Evolutionary conservation across 2,888 invertebrate species (phyloP).

Genomic region (Cataglyphis albicans): DNA sequence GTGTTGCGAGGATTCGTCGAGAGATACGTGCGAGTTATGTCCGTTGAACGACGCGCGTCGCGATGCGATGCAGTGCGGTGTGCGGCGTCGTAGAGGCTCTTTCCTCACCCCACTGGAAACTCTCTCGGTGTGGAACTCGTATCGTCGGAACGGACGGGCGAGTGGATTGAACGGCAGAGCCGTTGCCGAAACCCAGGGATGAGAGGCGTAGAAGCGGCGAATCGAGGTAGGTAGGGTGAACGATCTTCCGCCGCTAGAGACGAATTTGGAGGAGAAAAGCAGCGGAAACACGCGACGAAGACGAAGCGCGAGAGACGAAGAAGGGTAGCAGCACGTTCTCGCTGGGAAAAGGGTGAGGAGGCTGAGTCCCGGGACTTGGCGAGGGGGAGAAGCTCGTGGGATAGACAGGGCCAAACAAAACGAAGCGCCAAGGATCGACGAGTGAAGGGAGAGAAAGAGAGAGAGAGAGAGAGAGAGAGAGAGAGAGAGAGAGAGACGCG

Average conservation of each 20-base stretch:
- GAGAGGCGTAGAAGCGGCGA: slow-evolving; percentile 53
- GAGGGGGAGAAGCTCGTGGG: slow-evolving; percentile 59
- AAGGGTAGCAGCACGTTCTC: slow-evolving; percentile 36
- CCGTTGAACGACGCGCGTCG: slow-evolving; percentile 32
- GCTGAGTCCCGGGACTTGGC: slow-evolving; percentile 69
- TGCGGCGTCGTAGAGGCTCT: slow-evolving; percentile 14
- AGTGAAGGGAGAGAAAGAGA: slow-evolving; percentile 16
- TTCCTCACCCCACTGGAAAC: slow-evolving; percentile 31
- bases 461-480: background rate
- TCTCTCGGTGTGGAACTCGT: slow-evolving; percentile 46
- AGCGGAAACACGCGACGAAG: slow-evolving; percentile 35
- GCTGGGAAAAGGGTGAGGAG: slow-evolving; percentile 72
- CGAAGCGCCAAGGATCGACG: slow-evolving; percentile 46
- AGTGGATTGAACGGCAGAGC: slow-evolving; percentile 53
- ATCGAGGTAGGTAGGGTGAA: slow-evolving; percentile 55
- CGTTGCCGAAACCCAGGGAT: slow-evolving; percentile 43
- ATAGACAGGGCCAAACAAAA: slow-evolving; percentile 61
- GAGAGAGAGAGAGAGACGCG: background rate
- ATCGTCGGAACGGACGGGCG: slow-evolving; percentile 56
- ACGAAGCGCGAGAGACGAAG: slow-evolving; percentile 42
- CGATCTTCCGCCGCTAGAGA: slow-evolving; percentile 44
- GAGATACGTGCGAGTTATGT: slow-evolving; percentile 40
- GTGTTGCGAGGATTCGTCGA: slow-evolving; percentile 37
- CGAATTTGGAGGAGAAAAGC: slow-evolving; percentile 49
- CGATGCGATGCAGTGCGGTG: slow-evolving; percentile 28